Evolutionary conservation across 2,113 vertebrate species (phyloP).

Genomic region (Tamias sibiricus): DNA sequence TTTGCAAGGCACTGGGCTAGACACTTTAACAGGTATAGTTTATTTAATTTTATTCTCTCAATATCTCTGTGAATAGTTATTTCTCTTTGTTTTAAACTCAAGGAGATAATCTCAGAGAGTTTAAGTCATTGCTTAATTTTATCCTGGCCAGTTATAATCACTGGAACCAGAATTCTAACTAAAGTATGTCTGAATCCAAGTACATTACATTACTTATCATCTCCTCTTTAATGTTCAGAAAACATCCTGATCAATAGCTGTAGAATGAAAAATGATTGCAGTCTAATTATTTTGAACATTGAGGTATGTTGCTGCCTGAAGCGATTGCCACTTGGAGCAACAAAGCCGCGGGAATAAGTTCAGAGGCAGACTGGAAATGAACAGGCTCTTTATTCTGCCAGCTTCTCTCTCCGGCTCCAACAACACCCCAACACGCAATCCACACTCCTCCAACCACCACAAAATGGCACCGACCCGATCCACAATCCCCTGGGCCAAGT

Average conservation of each 20-base stretch:
- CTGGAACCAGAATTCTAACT: neutral
- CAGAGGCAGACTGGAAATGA: no score
- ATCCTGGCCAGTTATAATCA: neutral
- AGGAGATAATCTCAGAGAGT: neutral
- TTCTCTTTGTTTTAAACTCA: slow-evolving; percentile 30
- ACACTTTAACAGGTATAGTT: neutral
- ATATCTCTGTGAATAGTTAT: slow-evolving; percentile 8
- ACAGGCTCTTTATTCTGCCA: no score
- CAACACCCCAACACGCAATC: no score
- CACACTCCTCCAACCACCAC: no score
- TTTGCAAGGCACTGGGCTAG: neutral
- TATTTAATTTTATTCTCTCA: slow-evolving; percentile 30
- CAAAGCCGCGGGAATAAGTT: no score
- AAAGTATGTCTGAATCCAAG: slow-evolving; percentile 16
- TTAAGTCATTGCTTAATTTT: neutral
- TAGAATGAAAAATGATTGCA: neutral
- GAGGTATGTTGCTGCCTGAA: no score
- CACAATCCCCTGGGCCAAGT: no score
- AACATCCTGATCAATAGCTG: neutral
- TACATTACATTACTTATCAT: neutral
- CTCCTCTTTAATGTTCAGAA: neutral
- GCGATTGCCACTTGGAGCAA: no score
- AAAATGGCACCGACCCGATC: no score
- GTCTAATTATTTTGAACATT: slow-evolving; percentile 30
- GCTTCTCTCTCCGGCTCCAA: no score